Base-by-base conservation (phyloP, 2,797 vertebrate genomes). In the Mormyrus proboscirostris region DNA sequence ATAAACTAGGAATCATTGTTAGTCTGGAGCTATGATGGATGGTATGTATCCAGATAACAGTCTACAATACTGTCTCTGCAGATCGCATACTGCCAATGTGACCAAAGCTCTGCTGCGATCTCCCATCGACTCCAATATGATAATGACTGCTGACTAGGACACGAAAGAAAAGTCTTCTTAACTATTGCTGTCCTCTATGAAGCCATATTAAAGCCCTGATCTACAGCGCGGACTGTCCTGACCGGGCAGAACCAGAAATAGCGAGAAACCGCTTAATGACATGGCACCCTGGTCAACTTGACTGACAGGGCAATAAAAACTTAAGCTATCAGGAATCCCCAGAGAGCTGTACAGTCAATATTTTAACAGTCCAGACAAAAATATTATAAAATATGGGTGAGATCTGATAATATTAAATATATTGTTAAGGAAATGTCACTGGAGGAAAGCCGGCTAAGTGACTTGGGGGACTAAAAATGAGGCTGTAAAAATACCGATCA, bases 161-260 rank as follows among this genome's bases (percentile, higher is more conserved):
- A 85, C 41, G 57, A 86, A 84, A 91, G 90, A 89, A 59, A 90
- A 89, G 82, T 47, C 38, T 79, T 55, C 88, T 88, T 57, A 65
- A 25, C 22, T 33, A 38, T 44, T 89, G 89, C 79, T 87, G 88
- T 90, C 89, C 90, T 90, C 85, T 47, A 89, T 55, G 65, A 19
- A 90, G 88, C 14, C 50, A 33, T 88, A 89, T 90, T 89, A 89
- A 91, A 91, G 92, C 86, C 88, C 19, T 88, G 62, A 91, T 89
- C 88, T 89, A 88, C 90, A 90, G 62, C 79, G 76, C 91, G 86
- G 76, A 53, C 51, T 19, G 38, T 49, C 16, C 83, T 47, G 25
- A n/a, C 7, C 0, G 19, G 25, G 83, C n/a, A 51, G 44, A 85
- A 25, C 41, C 47, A 83, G 19, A 49, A 29, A 44, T 44, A n/a